Evolutionary conservation across 2,113 vertebrate species (phyloP).

Genomic region (Megaceryle maxima): DNA sequence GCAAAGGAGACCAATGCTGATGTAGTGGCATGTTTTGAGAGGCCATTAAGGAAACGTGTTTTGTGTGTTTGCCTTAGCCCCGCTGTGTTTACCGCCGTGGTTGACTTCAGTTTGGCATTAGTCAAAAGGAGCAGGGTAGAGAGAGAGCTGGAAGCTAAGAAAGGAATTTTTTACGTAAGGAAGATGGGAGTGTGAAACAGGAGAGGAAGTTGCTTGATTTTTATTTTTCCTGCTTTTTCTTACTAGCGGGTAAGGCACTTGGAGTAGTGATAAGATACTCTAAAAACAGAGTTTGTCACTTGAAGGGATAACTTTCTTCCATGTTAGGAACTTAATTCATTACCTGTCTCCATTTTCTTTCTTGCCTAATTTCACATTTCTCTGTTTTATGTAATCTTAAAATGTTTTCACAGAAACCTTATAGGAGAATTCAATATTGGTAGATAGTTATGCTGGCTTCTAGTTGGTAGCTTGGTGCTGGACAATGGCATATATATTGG

Average conservation of each 20-base stretch:
- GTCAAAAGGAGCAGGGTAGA: background rate
- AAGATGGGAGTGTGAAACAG: background rate
- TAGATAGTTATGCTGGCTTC: background rate
- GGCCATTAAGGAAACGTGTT: background rate
- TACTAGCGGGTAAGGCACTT: background rate
- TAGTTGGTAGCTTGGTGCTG: background rate
- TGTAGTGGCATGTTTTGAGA: background rate
- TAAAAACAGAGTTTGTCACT: background rate
- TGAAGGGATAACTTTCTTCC: background rate
- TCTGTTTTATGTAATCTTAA: background rate
- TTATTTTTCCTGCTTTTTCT: background rate
- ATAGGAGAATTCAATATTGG: rapidly evolving
- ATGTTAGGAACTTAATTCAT: background rate
- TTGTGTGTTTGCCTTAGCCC: background rate
- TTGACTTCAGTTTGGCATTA: background rate
- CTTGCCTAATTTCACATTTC: background rate
- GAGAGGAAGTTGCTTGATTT: background rate
- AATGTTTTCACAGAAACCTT: background rate
- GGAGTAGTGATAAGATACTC: background rate
- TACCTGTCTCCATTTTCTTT: background rate
- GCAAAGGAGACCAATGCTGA: background rate
- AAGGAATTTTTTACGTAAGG: background rate
- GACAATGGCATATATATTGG: rapidly evolving
- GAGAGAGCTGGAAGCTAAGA: background rate
- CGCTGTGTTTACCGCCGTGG: background rate